Base-by-base conservation (phyloP, 2,888 invertebrate genomes). In the Hydrotaea cyrtoneurina region DNA sequence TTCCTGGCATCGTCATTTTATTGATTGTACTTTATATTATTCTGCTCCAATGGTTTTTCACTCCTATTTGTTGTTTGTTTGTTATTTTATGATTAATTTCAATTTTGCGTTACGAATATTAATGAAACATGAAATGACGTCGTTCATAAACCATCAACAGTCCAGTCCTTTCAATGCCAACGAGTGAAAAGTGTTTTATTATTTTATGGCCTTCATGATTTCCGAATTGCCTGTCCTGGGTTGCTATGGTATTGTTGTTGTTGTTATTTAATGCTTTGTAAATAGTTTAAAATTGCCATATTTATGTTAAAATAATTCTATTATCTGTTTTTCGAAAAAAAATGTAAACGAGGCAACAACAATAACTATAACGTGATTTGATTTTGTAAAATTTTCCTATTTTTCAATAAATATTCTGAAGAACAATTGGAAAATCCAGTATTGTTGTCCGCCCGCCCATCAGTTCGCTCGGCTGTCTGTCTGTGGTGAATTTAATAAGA, bases 281-380 rank as follows among this genome's bases (percentile, higher is more conserved):
- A 64, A 64, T 64, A 64, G 64, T 64, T 64, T 64, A 23, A 31
- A 64, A 62, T 62, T 55, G 55, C 55, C n/a, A 23, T 55, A 21
- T 55, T 23, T 55, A 55, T 55, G 55, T 55, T 55, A 8, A 39
- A 39, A 39, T 39, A 39, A 39, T 39, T 39, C 21, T 55, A 55
- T 23, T 50, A n/a, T 15, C 50, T n/a, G 0, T 50, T 50, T 5
- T 15, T 3, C 50, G 15, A 39, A 39, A 15, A 53, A 53, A 53
- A 15, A 53, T 2, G 55, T n/a, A n/a, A n/a, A n/a, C 31, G 31
- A 31, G 31, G 3, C 23, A 1, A 53, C 4, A 17, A 53, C 17
- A 17, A 8, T 53, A 55, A 55, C 7, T 17, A 53, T 15, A 31
- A 50, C 50, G 50, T 50, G 50, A 50, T 50, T 15, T 50, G 50